Evolutionary conservation across 2,113 vertebrate species (phyloP).

Genomic region (Cyphomyrus discorhynchus): DNA sequence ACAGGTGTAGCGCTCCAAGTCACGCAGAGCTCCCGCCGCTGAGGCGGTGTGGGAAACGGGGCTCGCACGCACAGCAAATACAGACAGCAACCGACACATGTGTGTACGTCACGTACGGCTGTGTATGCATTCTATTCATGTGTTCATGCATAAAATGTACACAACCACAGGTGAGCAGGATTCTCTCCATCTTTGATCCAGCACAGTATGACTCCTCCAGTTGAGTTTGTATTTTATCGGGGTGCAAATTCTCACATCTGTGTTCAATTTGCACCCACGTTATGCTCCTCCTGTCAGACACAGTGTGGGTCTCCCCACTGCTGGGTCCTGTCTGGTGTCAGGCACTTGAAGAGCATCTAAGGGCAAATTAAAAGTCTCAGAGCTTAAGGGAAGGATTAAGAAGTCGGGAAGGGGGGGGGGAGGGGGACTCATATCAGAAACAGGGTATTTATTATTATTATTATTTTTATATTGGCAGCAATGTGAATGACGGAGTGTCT

Average conservation of each 20-base stretch:
- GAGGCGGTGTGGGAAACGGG: not conserved
- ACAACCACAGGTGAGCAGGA: not conserved
- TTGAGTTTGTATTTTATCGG: not conserved
- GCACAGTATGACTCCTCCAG: not conserved
- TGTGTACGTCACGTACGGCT: not conserved
- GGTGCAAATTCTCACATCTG: not conserved
- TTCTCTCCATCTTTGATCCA: not conserved
- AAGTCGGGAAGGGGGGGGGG: not conserved
- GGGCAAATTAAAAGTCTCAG: not conserved
- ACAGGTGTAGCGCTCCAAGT: slow-evolving; percentile 11
- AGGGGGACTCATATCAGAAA: not conserved
- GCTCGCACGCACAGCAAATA: not conserved
- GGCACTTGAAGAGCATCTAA: not conserved
- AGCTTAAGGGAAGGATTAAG: not conserved
- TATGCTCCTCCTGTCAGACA: not conserved
- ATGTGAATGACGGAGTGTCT: not conserved
- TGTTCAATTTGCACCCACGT: not conserved
- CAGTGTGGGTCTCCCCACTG: not conserved
- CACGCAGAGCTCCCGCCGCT: not conserved
- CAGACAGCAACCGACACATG: not conserved
- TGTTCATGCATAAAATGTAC: not conserved
- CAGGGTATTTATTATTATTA: not conserved
- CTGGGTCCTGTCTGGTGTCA: not conserved
- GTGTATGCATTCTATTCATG: not conserved
- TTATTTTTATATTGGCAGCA: not conserved